Evolutionary conservation across 1,140 invertebrate species (phyloP), one percentile per base, ranked within the genome.

Genomic region (Drosophila kikkawai): DNA sequence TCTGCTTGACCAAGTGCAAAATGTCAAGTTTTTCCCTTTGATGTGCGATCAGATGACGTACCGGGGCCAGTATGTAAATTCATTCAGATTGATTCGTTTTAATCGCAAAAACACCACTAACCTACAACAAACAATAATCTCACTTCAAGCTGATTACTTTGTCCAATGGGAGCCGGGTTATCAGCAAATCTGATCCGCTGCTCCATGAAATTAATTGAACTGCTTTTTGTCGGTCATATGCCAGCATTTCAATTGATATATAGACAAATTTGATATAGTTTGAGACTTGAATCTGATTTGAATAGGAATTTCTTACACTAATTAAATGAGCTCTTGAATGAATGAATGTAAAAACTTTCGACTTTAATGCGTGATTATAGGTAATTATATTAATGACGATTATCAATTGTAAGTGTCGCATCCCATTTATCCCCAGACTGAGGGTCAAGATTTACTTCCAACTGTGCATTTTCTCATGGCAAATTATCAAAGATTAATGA

Each of bases 401-500:
- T 32, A 15, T 22, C n/a, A 19, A 11, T 59, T 37, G 8, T 17
- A 4, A 19, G 26, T 51, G 42, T 19, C 26, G 11, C 41, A 29
- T 70, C 1, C 12, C 4, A 37, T 37, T 55, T n/a, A 56, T 22
- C 3, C 3, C 13, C 19, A 57, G 13, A 11, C 50, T n/a, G 0
- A 41, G 37, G 34, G n/a, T 37, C 7, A 37, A 17, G 32, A 3
- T 6, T 65, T 44, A 75, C 17, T 83, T 64, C 41, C 83, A 80
- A 81, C 77, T 82, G 67, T 65, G 39, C 45, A 75, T 85, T 90
- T 90, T 90, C 85, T 90, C 85, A 90, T 82, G 85, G 79, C 81
- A 90, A 90, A 90, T 90, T 90, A 90, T 90, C 67, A 59, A 82
- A 84, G 85, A 90, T 90, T 90, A 90, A 90, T 75, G 83, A 90